Percentiles rank a stretch among this genome's conserved stretches.
These are phyloP conservation scores for Australoheros facetus DNA, from an alignment of 2,797 vertebrate species.

Conservation along the genomic window DNA sequence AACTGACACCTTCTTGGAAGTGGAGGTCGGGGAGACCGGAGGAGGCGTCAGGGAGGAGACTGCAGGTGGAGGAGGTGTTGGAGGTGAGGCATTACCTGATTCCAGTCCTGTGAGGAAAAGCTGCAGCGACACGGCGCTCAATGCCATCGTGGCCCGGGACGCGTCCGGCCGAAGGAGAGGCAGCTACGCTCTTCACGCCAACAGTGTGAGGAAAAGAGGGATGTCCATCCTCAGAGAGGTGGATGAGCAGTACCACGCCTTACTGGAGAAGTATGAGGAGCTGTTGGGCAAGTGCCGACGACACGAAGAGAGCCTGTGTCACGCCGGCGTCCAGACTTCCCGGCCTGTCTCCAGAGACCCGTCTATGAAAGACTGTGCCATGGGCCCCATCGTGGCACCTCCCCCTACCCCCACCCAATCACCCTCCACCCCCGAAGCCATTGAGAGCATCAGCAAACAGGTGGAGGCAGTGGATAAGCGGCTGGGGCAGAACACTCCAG, in stretches of 20 bases:
- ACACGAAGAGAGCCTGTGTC: conserved; percentile 91
- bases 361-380: conserved; percentile 92
- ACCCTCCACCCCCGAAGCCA: conserved; percentile 81
- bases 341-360: conserved; percentile 94
- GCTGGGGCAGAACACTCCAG: conserved; percentile 93
- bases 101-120: conserved; percentile 90
- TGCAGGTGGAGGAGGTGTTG: conserved; percentile 57
- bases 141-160: conserved; percentile 90
- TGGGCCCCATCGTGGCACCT: conserved; percentile 69
- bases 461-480: conserved; percentile 94
- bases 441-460: conserved; percentile 91
- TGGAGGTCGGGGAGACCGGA: conserved; percentile 50
- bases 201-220: conserved; percentile 90
- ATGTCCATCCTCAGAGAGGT: conserved; percentile 98
- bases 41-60: conserved; percentile 69
- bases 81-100: conserved; percentile 65
- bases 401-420: conserved; percentile 83
- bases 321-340: conserved; percentile 93
- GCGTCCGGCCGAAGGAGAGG: conserved; percentile 88
- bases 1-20: conserved; percentile 90
- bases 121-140: conserved; percentile 96
- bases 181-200: conserved; percentile 92
- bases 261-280: conserved; percentile 97
- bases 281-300: conserved; percentile 92
- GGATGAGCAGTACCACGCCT: conserved; percentile 97